phyloP scores from a whole-genome alignment of 2,797 vertebrate species.

The Propithecus perrieri region DNA sequence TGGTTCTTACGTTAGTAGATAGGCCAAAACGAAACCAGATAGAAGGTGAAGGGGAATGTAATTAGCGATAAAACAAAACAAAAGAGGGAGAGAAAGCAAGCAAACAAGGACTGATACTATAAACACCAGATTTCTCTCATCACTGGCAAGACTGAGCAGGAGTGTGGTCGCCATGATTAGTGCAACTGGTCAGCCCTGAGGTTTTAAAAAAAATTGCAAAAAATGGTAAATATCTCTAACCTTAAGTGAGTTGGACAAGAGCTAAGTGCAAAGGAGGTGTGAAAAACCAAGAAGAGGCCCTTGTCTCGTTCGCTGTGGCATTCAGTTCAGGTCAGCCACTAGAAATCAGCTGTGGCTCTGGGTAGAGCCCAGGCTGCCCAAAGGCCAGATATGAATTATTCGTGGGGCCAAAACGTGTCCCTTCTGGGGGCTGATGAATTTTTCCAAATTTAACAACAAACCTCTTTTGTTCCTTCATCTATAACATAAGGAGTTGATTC shows the following conservation, averaged over 20 bases:
- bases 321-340: neutral
- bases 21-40: neutral
- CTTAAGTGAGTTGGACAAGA: neutral
- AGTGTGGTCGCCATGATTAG: neutral
- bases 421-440: neutral
- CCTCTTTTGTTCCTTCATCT: neutral
- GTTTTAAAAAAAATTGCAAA: neutral
- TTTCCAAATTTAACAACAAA: neutral
- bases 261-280: neutral
- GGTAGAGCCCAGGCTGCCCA: accelerated
- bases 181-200: neutral
- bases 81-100: neutral
- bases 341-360: neutral
- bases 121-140: neutral
- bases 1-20: neutral
- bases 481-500: neutral
- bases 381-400: neutral
- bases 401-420: accelerated
- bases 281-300: accelerated
- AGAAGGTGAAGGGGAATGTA: neutral
- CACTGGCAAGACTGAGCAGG: neutral
- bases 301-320: neutral
- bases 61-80: slow-evolving; percentile 12
- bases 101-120: neutral
- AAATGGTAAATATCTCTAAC: neutral